phyloP scores from a whole-genome alignment of 2,888 invertebrate genomes.

The Therioaphis trifolii region DNA sequence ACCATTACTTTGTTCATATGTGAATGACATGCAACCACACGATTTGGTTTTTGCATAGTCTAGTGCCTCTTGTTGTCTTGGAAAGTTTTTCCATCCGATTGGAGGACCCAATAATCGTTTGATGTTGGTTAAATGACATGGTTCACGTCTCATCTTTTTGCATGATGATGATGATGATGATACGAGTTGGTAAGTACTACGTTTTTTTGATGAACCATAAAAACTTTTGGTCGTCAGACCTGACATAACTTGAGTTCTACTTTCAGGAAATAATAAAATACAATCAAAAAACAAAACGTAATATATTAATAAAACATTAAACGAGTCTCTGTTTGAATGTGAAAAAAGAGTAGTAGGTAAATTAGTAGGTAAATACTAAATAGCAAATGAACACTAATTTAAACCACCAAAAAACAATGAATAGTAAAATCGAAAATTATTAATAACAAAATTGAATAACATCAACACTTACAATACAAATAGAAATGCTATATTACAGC shows the following conservation, averaged over 20 bases:
- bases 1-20: constrained; percentile 68
- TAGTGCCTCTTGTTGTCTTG: constrained; percentile 69
- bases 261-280: too few species aligned
- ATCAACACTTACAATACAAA: too few species aligned
- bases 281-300: too few species aligned
- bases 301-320: too few species aligned
- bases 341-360: too few species aligned
- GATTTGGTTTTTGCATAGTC: constrained; percentile 65
- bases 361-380: too few species aligned
- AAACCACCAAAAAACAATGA: too few species aligned
- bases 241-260: constrained; percentile 26
- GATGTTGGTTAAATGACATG: constrained; percentile 53
- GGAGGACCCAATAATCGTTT: constrained; percentile 68
- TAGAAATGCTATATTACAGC: too few species aligned
- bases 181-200: background rate
- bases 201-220: constrained; percentile 42
- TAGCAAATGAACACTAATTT: too few species aligned
- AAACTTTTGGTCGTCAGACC: constrained; percentile 17
- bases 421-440: too few species aligned
- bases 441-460: too few species aligned
- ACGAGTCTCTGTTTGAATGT: too few species aligned
- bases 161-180: background rate
- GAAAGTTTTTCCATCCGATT: constrained; percentile 69
- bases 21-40: constrained; percentile 69
- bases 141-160: constrained; percentile 43